These are phyloP conservation scores for Eunapius fragilis DNA, from an alignment of 37 sponge, comb jelly and placozoan genomes.

Conservation along the genomic window DNA sequence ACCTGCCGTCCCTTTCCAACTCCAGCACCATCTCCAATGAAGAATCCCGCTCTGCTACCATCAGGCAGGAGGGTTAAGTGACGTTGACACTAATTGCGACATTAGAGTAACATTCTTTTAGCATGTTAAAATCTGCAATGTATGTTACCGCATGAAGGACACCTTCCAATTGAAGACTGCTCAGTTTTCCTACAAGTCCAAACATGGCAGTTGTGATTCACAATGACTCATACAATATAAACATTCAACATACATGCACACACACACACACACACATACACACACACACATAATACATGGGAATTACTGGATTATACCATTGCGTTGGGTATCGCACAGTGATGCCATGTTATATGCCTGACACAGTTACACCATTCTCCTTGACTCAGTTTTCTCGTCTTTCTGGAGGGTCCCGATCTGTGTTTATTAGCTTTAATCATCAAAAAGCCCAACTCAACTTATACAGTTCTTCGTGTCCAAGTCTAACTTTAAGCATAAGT, in stretches of 20 bases:
- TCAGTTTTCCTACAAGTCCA: constrained; percentile 23
- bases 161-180: constrained; percentile 63
- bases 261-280: background rate
- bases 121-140: background rate
- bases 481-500: too few species aligned
- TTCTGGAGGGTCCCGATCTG: too few species aligned
- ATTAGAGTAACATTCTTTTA: background rate
- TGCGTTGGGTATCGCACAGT: too few species aligned
- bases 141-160: constrained; percentile 44
- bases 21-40: constrained; percentile 75
- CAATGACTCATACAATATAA: background rate
- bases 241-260: background rate
- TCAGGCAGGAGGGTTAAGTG: constrained; percentile 53
- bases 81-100: constrained; percentile 41
- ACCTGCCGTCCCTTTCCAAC: constrained; percentile 75
- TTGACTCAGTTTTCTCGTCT: too few species aligned
- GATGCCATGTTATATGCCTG: too few species aligned
- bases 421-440: too few species aligned
- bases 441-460: too few species aligned
- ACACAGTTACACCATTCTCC: too few species aligned
- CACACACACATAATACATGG: background rate
- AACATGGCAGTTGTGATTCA: background rate
- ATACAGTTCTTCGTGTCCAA: too few species aligned
- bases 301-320: too few species aligned
- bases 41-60: constrained; percentile 61